Base-by-base conservation (phyloP, 2,113 vertebrate genomes). In the Nematolebias whitei region DNA sequence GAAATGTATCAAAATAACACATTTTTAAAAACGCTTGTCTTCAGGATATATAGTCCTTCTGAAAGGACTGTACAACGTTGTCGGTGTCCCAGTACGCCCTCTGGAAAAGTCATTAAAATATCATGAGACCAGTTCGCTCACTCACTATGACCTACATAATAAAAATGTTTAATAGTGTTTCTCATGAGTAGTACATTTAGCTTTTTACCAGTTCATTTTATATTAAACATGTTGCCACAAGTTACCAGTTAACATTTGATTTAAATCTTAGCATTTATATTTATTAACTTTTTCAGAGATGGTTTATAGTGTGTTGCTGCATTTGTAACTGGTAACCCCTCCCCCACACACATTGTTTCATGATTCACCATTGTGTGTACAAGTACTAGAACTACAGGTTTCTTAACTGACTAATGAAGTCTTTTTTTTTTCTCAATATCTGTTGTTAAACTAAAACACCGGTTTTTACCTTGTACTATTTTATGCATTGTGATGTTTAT, bases 31-130 rank as follows among this genome's bases (percentile, higher is more conserved):
- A 35, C 5, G 5, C 32, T 35, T 2, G 5, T 35, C 32, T 35
- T 10, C 32, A 35, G 32, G 32, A 8, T 35, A 8, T 35, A 1
- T 2, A 35, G 32, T 35, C 32, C 32, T 35, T 35, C 32, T 8
- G 32, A 35, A 10, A 35, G 9, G 32, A 35, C 32, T 35, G 32
- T 35, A 35, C 5, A 10, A 35, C 9, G 2, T 10, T 10, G 32
- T 35, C 32, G 10, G 32, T 9, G 32, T 35, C 32, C 32, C 32
- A 35, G 7, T 10, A 8, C 10, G 32, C 49, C 44, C 40, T 54
- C 44, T 52, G 22, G 55, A 66, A 56, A 32, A 26, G 38, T 63
- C 48, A n/a, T 67, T 56, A 19, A 66, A 61, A 23, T 68, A 54
- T 79, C 52, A 63, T 19, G 44, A 54, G 47, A 24, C 1, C 41